phyloP scores from a whole-genome alignment of 2,797 vertebrate species.

The Sylvia borin region DNA sequence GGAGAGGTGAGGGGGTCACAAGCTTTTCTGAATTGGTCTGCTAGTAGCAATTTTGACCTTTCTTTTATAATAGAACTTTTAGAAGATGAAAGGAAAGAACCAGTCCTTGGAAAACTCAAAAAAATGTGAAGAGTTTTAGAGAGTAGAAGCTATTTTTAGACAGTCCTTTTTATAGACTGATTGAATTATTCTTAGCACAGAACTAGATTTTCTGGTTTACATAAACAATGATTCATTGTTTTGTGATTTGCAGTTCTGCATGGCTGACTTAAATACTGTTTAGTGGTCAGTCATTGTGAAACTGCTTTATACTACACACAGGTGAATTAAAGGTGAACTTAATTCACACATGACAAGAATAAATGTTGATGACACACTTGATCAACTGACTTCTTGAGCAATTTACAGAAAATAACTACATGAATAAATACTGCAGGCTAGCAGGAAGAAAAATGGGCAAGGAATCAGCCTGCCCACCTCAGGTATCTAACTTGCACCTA shows the following conservation, averaged over 20 bases:
- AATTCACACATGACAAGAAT: neutral
- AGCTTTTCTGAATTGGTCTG: neutral
- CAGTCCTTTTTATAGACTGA: neutral
- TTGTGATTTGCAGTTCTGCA: constrained; percentile 1
- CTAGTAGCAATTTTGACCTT: neutral
- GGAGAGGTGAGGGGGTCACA: neutral
- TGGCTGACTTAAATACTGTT: neutral
- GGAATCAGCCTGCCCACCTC: neutral
- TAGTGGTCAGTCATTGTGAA: neutral
- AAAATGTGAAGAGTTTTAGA: neutral
- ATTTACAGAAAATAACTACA: neutral
- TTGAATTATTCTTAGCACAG: constrained; percentile 23
- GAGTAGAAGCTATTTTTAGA: neutral
- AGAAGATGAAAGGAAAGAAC: neutral
- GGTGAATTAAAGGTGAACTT: neutral
- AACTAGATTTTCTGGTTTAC: constrained; percentile 23
- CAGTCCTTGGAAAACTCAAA: neutral
- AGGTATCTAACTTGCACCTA: neutral
- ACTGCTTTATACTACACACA: neutral
- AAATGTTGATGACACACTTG: neutral
- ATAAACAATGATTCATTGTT: constrained; percentile 46
- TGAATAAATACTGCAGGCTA: neutral
- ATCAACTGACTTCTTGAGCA: neutral
- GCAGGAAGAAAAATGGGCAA: neutral
- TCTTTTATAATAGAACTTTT: neutral